Evolutionary conservation across 2,113 vertebrate species (phyloP), one percentile per base, ranked within the genome.

Genomic region (Lota lota): DNA sequence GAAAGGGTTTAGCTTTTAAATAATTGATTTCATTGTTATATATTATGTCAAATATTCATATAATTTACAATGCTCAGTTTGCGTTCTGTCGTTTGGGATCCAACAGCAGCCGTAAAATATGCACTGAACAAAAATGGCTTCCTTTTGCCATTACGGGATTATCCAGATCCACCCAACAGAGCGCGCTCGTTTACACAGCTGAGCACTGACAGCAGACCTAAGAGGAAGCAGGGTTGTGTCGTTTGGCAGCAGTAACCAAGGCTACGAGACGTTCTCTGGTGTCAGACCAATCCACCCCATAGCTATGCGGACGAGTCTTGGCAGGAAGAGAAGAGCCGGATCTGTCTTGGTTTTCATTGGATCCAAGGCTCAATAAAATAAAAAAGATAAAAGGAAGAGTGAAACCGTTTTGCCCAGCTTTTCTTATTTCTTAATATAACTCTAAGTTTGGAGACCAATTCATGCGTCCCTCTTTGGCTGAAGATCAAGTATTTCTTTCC

Each of bases 211-310:
- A 75, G 70, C 63, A 59, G 15, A 56, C 68, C n/a, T 20, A 19
- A 61, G 22, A 47, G 81, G 80, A 87, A 85, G 74, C 77, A 72
- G 75, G 79, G 70, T 80, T 85, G 80, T 90, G 83, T 86, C 77
- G 68, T 79, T 89, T 88, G 87, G 79, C 83, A 77, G 67, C 2
- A 53, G 36, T 64, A 51, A 18, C 73, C 64, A 64, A 68, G 63
- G 72, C 74, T 72, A 83, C 73, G 18, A 18, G 61, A 62, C 8
- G 33, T 85, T 85, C 85, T 73, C 82, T 77, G 69, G 77, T 72
- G 83, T 85, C 75, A 74, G 71, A 80, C 68, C 65, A 60, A 62
- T 64, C 19, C 56, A 69, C 22, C 69, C 54, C 66, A 73, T 72
- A 82, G 66, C 70, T 83, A 74, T 82, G 61, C 61, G 71, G 66